A percentile compares a stretch with the other conserved stretches of the same genome.
Evolutionary conservation across 2,113 vertebrate species (phyloP).

Genomic region (Ranitomeya imitator): DNA sequence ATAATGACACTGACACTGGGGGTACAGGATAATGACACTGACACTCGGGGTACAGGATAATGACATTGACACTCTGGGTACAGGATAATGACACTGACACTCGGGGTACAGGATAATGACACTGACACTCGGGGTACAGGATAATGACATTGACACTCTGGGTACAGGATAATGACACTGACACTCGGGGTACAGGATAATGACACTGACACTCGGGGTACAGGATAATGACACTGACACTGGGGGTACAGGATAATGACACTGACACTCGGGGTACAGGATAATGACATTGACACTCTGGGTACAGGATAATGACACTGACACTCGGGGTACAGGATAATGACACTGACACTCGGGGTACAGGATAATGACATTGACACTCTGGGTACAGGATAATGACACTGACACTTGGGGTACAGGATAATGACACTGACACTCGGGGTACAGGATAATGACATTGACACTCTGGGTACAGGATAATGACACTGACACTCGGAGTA

Average conservation of each 20-base stretch:
- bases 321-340: background rate
- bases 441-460: background rate
- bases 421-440: background rate
- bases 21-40: no score
- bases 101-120: no score
- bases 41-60: no score
- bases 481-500: background rate
- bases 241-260: background rate
- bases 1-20: no score
- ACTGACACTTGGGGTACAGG: background rate
- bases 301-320: background rate
- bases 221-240: background rate
- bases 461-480: background rate
- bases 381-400: background rate
- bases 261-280: background rate
- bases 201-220: background rate
- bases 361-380: slow-evolving; percentile 11
- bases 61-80: no score
- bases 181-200: background rate
- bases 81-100: no score
- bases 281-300: background rate
- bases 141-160: background rate
- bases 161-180: background rate
- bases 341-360: background rate
- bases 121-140: background rate